Conservation (phyloP, 2,113 vertebrate species). For the Microtus pennsylvanicus region DNA sequence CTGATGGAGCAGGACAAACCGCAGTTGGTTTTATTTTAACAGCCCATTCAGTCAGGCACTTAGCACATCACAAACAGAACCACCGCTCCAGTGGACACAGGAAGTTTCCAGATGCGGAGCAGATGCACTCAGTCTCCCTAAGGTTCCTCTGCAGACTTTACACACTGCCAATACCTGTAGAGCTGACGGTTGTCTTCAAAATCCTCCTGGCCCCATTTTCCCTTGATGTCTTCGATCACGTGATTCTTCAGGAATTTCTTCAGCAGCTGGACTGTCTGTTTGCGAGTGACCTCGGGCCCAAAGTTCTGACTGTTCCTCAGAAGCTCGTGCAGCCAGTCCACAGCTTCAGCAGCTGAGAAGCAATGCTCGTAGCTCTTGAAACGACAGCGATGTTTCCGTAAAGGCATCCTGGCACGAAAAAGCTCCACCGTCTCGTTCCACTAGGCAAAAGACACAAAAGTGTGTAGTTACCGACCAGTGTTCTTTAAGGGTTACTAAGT, state of each 20-base stretch:
- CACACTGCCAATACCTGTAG: conserved; percentile 85
- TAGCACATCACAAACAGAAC: neutral
- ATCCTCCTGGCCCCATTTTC: conserved; percentile 92
- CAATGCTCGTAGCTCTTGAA: conserved; percentile 91
- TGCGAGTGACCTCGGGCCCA: conserved; percentile 91
- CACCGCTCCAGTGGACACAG: neutral
- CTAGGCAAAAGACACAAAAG: conserved; percentile 78
- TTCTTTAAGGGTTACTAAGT: neutral
- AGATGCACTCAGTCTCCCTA: neutral
- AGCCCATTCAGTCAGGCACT: neutral
- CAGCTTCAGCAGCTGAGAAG: conserved; percentile 90
- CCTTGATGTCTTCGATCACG: conserved; percentile 93
- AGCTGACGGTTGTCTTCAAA: conserved; percentile 90
- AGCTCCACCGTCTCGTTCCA: conserved; percentile 93
- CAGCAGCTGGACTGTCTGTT: conserved; percentile 91
- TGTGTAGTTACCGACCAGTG: neutral
- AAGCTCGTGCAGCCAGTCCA: conserved; percentile 89
- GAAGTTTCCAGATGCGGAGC: neutral
- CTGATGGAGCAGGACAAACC: neutral
- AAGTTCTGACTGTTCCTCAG: conserved; percentile 91
- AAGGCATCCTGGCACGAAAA: conserved; percentile 91
- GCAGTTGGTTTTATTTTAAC: neutral
- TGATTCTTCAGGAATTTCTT: conserved; percentile 94
- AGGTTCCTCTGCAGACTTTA: conserved; percentile 55
- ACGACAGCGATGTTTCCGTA: conserved; percentile 89